phyloP scores from a whole-genome alignment of 2,888 invertebrate genomes.

The Nebria brevicollis region DNA sequence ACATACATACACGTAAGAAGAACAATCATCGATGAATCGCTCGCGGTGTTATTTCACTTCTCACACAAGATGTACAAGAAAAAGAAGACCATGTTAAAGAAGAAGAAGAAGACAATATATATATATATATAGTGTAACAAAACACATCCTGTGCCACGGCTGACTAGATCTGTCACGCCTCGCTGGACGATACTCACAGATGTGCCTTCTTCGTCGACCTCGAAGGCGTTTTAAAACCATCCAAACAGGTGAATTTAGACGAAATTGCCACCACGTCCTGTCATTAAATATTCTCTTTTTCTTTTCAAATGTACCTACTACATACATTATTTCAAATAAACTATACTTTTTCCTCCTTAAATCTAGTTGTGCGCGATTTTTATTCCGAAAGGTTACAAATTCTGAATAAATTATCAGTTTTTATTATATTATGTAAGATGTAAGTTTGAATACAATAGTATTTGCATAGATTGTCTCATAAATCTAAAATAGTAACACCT shows the following conservation, averaged over 20 bases:
- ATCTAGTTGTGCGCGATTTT: slow-evolving; percentile 14
- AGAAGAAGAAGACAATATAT: slow-evolving; percentile 8
- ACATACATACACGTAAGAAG: not conserved
- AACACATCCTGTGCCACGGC: slow-evolving; percentile 51
- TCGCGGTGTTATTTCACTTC: slow-evolving; percentile 2
- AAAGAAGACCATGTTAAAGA: not conserved
- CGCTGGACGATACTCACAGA: slow-evolving; percentile 44
- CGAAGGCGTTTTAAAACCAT: not conserved
- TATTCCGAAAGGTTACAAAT: not conserved
- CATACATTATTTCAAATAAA: too few relatives aligned
- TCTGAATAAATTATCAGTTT: not conserved
- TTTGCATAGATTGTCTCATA: slow-evolving; percentile 18
- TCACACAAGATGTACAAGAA: slow-evolving; percentile 8
- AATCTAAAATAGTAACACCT: slow-evolving; percentile 4
- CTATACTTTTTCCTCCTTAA: not conserved
- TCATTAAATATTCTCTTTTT: slow-evolving; percentile 11
- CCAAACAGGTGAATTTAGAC: slow-evolving; percentile 3
- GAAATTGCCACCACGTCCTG: slow-evolving; percentile 7
- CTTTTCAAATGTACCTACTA: not conserved
- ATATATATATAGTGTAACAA: slow-evolving; percentile 48
- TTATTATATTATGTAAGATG: not conserved
- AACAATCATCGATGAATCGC: not conserved
- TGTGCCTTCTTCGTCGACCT: not conserved
- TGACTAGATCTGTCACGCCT: slow-evolving; percentile 51
- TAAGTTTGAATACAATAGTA: slow-evolving; percentile 33